Evolutionary conservation across 2,797 vertebrate species (phyloP).

Genomic region (Distichodus sexfasciatus): DNA sequence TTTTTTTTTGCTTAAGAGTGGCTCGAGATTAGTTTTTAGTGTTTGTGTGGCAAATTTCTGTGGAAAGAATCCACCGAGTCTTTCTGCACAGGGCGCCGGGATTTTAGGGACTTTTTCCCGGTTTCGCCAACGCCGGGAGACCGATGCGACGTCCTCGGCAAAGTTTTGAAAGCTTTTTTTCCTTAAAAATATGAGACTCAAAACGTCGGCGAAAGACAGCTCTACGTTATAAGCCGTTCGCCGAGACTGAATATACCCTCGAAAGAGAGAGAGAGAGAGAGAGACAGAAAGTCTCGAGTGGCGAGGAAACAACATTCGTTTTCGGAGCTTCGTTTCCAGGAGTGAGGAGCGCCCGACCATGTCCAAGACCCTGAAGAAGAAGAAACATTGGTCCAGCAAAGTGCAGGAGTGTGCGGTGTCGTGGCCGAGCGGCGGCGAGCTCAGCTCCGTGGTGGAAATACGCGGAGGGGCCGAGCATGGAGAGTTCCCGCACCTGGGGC

Average conservation of each 20-base stretch:
- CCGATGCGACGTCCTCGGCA: background rate
- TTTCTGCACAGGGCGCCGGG: no score
- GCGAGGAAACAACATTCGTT: constrained; percentile 44
- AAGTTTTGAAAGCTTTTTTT: constrained; percentile 31
- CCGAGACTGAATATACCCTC: background rate
- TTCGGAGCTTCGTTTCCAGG: constrained; percentile 11
- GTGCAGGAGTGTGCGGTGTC: constrained; percentile 91
- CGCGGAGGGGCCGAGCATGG: constrained; percentile 83
- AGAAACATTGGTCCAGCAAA: constrained; percentile 94
- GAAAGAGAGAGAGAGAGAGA: background rate
- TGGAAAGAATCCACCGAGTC: background rate
- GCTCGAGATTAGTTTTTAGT: no score
- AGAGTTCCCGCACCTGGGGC: constrained; percentile 81
- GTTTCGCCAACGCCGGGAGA: no score
- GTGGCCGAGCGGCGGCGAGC: constrained; percentile 81
- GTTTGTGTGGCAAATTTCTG: no score
- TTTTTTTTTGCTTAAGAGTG: no score
- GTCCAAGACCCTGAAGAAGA: constrained; percentile 96
- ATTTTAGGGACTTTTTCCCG: no score
- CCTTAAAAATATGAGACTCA: constrained; percentile 14
- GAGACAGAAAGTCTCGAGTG: background rate
- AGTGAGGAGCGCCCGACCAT: constrained; percentile 60
- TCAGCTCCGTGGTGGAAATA: constrained; percentile 74
- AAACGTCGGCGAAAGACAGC: background rate
- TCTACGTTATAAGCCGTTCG: background rate